Evolutionary conservation across 2,888 invertebrate species (phyloP), one percentile per base, ranked within the genome.

Genomic region (Athalia rosae): DNA sequence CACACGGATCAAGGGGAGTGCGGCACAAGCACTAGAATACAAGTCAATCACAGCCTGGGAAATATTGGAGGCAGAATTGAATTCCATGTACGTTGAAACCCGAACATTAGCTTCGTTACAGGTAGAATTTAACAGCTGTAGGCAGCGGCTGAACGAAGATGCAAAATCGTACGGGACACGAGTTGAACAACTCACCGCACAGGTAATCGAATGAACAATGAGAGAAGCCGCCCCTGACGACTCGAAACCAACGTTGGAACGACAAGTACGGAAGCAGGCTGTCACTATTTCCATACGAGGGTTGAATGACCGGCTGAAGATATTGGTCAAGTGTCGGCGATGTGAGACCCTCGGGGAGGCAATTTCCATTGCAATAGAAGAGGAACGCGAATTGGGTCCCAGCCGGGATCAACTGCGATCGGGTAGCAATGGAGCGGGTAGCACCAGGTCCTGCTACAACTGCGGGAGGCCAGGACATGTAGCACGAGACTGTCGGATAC

Each of bases 111-210:
- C 50, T 50, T 50, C 11, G 11, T 11, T 50, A 63, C 45, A 63
- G n/a, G 47, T 63, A n/a, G 63, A 63, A 45, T 43, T 45, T 45
- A 45, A 63, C 63, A 43, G 63, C 63, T 63, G 45, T 45, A 63
- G 45, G 43, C 63, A 63, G 45, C 63, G 63, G 45, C 63, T 6
- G 11, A 63, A 63, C 63, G 63, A 63, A 45, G 63, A 63, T 63
- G n/a, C 63, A 45, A 63, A 45, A n/a, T 43, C 63, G 3, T 63
- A 63, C 45, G 63, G 63, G 45, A 45, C 63, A 45, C 43, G 63
- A 45, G 11, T 63, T 11, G 63, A 63, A 45, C 47, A 64, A 64
- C 47, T 64, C 9, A 64, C 64, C 15, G 48, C 13, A 13, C 64
- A 48, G 11, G 64, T 64, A 2, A 64, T 64, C 7, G 64, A 64